phyloP scores from a whole-genome alignment of 1,140 invertebrate species.

The Drosophila bocqueti region DNA sequence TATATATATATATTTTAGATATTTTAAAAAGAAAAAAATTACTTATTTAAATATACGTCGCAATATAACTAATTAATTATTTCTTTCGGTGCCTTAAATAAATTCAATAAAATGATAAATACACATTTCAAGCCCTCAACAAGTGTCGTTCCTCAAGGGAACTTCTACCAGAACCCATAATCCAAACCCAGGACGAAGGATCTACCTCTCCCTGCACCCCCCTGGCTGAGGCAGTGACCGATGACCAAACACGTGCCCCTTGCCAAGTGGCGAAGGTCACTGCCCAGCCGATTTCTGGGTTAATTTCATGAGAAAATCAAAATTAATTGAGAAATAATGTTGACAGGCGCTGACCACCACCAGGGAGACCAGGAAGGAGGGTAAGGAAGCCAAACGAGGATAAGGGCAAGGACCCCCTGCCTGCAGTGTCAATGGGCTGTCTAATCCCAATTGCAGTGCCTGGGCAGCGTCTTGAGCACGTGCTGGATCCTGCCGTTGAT shows the following conservation, averaged over 20 bases:
- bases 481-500: slow-evolving; percentile 34
- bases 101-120: slow-evolving; percentile 62
- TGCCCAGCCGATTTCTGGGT: slow-evolving; percentile 77
- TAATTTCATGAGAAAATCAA: slow-evolving; percentile 84
- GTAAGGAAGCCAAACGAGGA: neutral
- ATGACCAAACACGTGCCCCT: slow-evolving; percentile 46
- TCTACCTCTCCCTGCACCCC: neutral
- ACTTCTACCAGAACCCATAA: slow-evolving; percentile 13
- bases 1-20: too few relatives aligned
- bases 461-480: slow-evolving; percentile 58
- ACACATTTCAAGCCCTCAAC: slow-evolving; percentile 30
- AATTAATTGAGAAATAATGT: slow-evolving; percentile 85
- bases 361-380: neutral
- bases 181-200: slow-evolving; percentile 23
- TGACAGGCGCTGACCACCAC: slow-evolving; percentile 77
- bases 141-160: slow-evolving; percentile 15
- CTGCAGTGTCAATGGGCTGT: slow-evolving; percentile 75
- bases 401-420: slow-evolving; percentile 63
- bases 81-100: slow-evolving; percentile 23
- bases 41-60: too few relatives aligned
- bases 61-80: neutral
- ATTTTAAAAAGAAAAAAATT: too few relatives aligned
- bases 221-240: slow-evolving; percentile 1
- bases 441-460: slow-evolving; percentile 59
- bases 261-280: slow-evolving; percentile 76